phyloP scores from a whole-genome alignment of 2,113 vertebrate species.

The Colistium nudipinnis region DNA sequence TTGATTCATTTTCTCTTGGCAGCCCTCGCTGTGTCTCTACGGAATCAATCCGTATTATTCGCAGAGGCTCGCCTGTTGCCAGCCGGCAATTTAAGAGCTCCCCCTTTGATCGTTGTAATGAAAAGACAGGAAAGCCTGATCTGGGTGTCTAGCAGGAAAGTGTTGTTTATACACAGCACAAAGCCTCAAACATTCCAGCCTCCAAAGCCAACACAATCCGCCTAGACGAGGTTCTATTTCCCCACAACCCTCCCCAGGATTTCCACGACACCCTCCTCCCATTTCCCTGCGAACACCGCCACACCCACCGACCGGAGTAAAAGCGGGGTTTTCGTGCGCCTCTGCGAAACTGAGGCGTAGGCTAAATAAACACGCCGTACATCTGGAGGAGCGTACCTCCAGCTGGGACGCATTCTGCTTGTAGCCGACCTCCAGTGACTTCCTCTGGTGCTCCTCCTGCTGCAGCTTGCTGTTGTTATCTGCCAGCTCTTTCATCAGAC shows the following conservation, averaged over 20 bases:
- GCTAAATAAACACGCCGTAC: slow-evolving; percentile 54
- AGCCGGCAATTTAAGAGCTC: slow-evolving; percentile 17
- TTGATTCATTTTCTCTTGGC: not conserved
- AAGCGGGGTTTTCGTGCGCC: slow-evolving; percentile 30
- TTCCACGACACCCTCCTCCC: slow-evolving; percentile 52
- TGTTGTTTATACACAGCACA: slow-evolving; percentile 65
- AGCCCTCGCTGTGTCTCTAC: not conserved
- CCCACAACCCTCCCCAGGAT: slow-evolving; percentile 59
- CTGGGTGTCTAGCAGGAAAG: slow-evolving; percentile 51
- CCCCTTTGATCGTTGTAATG: slow-evolving; percentile 1
- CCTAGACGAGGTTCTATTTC: slow-evolving; percentile 53
- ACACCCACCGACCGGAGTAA: slow-evolving; percentile 35
- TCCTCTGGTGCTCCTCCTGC: slow-evolving; percentile 95
- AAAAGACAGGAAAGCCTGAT: slow-evolving; percentile 53
- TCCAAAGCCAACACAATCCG: slow-evolving; percentile 63
- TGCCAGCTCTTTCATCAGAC: slow-evolving; percentile 90
- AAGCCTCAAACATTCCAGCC: slow-evolving; percentile 66
- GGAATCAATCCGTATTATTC: not conserved
- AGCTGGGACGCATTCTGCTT: slow-evolving; percentile 87
- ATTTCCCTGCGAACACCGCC: slow-evolving; percentile 49
- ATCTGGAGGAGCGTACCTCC: slow-evolving; percentile 77
- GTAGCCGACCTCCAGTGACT: slow-evolving; percentile 91
- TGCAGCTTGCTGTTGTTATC: slow-evolving; percentile 91
- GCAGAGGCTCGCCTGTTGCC: not conserved
- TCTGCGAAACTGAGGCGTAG: slow-evolving; percentile 30